These are phyloP conservation scores for Martes martes DNA, from an alignment of 2,113 vertebrate species.

Conservation along the genomic window DNA sequence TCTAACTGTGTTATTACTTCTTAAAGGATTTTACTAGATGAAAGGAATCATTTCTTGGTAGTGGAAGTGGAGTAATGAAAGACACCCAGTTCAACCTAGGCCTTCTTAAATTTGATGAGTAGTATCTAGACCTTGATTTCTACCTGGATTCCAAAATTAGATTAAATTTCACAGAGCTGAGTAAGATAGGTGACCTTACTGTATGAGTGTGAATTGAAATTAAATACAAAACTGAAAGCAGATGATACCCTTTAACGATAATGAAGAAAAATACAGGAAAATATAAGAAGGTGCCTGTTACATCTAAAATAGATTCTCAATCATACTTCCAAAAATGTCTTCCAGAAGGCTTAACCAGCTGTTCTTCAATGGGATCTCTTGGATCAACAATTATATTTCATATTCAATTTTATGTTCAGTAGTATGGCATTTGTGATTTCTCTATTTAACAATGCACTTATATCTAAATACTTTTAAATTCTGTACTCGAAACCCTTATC, in stretches of 20 bases:
- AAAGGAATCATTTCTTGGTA: not conserved
- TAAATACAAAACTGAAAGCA: constrained; percentile 53
- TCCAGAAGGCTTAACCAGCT: constrained; percentile 75
- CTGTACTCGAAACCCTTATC: not conserved
- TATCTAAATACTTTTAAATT: not conserved
- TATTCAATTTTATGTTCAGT: constrained; percentile 68
- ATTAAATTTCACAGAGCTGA: constrained; percentile 7
- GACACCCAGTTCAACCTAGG: not conserved
- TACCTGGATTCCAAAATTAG: constrained; percentile 6
- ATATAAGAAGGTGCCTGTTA: constrained; percentile 54
- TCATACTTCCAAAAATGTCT: constrained; percentile 69
- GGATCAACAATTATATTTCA: constrained; percentile 63
- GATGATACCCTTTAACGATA: constrained; percentile 69
- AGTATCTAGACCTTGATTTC: not conserved
- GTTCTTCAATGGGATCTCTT: constrained; percentile 66
- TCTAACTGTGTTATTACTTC: not conserved
- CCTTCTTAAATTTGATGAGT: not conserved
- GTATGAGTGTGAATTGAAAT: constrained; percentile 35
- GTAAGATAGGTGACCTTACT: constrained; percentile 35
- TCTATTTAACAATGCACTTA: constrained; percentile 51
- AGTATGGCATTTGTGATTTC: constrained; percentile 51
- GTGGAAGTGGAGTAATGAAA: not conserved
- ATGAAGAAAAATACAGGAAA: constrained; percentile 60
- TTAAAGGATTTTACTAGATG: not conserved
- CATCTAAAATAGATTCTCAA: constrained; percentile 71